phyloP scores from a whole-genome alignment of 2,113 vertebrate genomes.

The Pollachius pollachius region DNA sequence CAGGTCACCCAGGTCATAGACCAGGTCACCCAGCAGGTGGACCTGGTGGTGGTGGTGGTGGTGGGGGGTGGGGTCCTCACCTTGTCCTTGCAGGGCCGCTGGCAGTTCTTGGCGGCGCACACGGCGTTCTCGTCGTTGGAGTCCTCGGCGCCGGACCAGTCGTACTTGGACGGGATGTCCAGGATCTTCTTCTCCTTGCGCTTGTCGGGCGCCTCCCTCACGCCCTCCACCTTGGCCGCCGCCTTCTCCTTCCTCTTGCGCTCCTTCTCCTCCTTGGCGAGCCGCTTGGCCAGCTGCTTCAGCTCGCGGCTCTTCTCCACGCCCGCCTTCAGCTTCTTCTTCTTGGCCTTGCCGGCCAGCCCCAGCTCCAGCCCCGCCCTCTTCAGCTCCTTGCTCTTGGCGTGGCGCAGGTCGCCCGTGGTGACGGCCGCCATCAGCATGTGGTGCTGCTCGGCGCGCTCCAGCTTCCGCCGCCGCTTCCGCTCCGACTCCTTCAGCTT shows the following conservation, averaged over 20 bases:
- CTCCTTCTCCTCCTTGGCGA: constrained; percentile 94
- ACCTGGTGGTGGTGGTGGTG: no score
- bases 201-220: constrained; percentile 86
- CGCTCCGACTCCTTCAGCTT: constrained; percentile 91
- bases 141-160: constrained; percentile 97
- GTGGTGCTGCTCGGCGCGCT: constrained; percentile 87
- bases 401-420: constrained; percentile 63
- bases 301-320: constrained; percentile 92
- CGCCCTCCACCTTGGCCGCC: constrained; percentile 82
- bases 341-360: constrained; percentile 85
- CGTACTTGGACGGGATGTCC: constrained; percentile 97
- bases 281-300: constrained; percentile 91
- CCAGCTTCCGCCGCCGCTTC: constrained; percentile 90
- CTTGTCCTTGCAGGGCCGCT: constrained; percentile 97
- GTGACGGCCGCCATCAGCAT: constrained; percentile 70
- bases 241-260: constrained; percentile 94
- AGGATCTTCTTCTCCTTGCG: constrained; percentile 94
- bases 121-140: constrained; percentile 97
- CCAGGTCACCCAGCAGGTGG: no score
- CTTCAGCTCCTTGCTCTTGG: constrained; percentile 90
- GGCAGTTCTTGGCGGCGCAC: constrained; percentile 94
- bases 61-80: constrained; percentile 66
- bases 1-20: no score
- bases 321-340: constrained; percentile 94
- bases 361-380: constrained; percentile 83